Evolutionary conservation across 2,113 vertebrate species (phyloP).

Genomic region (Caloenas nicobarica): DNA sequence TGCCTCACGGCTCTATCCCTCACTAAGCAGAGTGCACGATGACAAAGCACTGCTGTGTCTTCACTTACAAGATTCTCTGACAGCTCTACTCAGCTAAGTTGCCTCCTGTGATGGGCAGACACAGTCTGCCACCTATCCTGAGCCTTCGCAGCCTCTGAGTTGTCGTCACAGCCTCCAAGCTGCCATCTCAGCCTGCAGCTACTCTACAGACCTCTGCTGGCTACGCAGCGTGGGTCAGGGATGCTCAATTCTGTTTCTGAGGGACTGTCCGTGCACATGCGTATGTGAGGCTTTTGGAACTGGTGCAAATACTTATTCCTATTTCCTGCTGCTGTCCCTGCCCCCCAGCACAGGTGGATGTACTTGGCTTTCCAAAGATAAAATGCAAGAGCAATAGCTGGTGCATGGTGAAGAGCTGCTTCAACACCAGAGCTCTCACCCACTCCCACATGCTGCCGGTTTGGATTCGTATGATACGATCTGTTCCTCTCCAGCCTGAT

Average conservation of each 20-base stretch:
- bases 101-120: not conserved
- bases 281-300: not conserved
- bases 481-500: not conserved
- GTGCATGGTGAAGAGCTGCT: not conserved
- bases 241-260: not conserved
- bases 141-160: not conserved
- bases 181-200: not conserved
- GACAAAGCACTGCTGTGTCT: not conserved
- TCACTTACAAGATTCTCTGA: not conserved
- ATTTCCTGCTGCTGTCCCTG: not conserved
- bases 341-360: not conserved
- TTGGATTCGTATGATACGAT: not conserved
- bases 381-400: not conserved
- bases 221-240: not conserved
- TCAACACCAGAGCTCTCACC: not conserved
- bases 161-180: not conserved
- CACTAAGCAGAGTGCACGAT: not conserved
- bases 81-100: not conserved
- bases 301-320: not conserved
- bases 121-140: not conserved
- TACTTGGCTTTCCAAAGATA: not conserved
- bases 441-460: not conserved
- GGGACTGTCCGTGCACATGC: not conserved
- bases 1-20: rapidly evolving
- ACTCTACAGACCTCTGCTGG: not conserved